phyloP scores from a whole-genome alignment of 2,113 vertebrate species.

The Ascaphus truei region DNA sequence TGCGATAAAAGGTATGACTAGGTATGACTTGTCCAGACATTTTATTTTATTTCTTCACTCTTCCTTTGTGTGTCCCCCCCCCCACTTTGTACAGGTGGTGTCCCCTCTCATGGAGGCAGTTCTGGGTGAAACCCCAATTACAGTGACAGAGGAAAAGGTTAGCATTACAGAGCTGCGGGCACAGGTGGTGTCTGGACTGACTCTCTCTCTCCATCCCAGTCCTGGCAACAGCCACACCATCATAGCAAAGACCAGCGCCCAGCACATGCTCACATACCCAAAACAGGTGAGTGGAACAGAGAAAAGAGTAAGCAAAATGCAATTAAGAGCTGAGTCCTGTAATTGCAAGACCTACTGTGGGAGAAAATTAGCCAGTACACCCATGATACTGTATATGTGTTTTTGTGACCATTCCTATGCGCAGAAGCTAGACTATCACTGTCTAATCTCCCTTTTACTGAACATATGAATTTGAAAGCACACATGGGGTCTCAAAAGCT shows the following conservation, averaged over 20 bases:
- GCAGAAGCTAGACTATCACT: too few species aligned
- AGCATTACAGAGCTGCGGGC: conserved; percentile 87
- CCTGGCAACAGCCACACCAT: conserved; percentile 95
- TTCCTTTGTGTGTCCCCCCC: neutral
- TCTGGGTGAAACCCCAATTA: conserved; percentile 80
- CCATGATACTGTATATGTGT: too few species aligned
- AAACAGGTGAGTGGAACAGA: conserved; percentile 76
- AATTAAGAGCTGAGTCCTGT: neutral
- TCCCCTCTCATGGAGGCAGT: conserved; percentile 87
- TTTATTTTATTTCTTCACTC: too few species aligned
- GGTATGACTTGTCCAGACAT: too few species aligned
- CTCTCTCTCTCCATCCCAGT: conserved; percentile 84
- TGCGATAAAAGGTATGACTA: too few species aligned
- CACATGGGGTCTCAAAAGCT: too few species aligned
- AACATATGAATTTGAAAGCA: too few species aligned
- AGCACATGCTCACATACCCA: conserved; percentile 79
- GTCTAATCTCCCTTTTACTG: too few species aligned
- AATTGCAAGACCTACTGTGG: too few species aligned
- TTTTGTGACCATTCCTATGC: too few species aligned
- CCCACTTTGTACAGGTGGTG: conserved; percentile 73
- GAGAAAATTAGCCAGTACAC: too few species aligned
- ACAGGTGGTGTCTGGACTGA: conserved; percentile 83
- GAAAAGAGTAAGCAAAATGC: neutral
- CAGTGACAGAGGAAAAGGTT: conserved; percentile 91
- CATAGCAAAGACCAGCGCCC: conserved; percentile 81